Base-by-base conservation (phyloP, 2,797 vertebrate species). In the Hippopotamyrus pictus region DNA sequence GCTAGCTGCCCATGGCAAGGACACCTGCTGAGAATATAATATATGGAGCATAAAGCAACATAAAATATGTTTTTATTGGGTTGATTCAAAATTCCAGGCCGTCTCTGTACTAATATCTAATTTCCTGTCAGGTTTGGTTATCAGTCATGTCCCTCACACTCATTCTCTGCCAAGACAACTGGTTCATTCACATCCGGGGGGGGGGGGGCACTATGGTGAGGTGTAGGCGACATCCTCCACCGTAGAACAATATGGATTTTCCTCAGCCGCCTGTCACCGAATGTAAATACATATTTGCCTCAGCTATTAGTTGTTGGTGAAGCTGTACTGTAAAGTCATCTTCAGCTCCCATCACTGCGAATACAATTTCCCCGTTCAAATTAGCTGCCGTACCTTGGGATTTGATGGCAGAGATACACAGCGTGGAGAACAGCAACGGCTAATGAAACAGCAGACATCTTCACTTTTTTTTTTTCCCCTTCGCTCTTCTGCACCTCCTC, bases 391-490 rank as follows among this genome's bases (percentile, higher is more conserved):
- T 57, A 48, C 48, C 50, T 86, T 33, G 48, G 84, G 48, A 53
- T 86, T 53, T 53, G 50, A 86, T 86, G 29, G n/a, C 48, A 57
- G 84, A 86, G 50, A 86, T 29, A 33, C 19, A 41, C 85, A 57
- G 53, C 9, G 53, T 1, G 6, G 51, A 7, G 53, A 57, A 59
- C 85, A 87, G 51, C 48, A 0, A 59, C n/a, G 53, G 51, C 51
- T 53, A 57, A 87, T 59, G 85, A 87, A 87, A 59, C 29, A 41
- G 25, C 85, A 87, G 51, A 87, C 53, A 87, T 41, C 11, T 51
- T 53, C 7, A 14, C 5, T 50, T 86, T 53, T 7, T 6, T 48
- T 79, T 82, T 6, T 8, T 1, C 59, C 59, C n/a, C 8, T 11
- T 62, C 8, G 3, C 59, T 46, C 41, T 22, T 46, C 17, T 62